phyloP scores from a whole-genome alignment of 2,888 invertebrate genomes.

The Alentia gelatinosa region DNA sequence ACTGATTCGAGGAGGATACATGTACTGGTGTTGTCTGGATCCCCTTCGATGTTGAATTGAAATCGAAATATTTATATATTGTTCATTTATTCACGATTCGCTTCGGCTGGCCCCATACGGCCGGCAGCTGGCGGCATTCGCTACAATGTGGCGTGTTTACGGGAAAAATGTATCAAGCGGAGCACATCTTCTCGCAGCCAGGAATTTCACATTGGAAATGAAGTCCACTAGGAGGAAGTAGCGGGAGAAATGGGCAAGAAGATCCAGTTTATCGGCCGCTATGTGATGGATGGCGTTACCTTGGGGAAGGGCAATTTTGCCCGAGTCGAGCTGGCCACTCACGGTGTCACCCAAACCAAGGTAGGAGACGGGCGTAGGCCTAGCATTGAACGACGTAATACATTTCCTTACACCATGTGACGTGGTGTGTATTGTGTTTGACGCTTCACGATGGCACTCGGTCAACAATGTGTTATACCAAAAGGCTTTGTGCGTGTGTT shows the following conservation, averaged over 20 bases:
- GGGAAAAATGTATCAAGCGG: slow-evolving; percentile 55
- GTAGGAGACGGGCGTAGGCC: slow-evolving; percentile 79
- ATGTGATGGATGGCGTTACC: slow-evolving; percentile 86
- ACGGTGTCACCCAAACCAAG: slow-evolving; percentile 86
- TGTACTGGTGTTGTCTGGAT: slow-evolving; percentile 50
- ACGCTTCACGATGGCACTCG: neutral
- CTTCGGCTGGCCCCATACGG: slow-evolving; percentile 38
- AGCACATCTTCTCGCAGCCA: slow-evolving; percentile 56
- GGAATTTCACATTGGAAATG: slow-evolving; percentile 59
- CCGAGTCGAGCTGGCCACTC: slow-evolving; percentile 87
- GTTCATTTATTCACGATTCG: slow-evolving; percentile 53
- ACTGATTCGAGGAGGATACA: slow-evolving; percentile 50
- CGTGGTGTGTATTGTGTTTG: slow-evolving; percentile 28
- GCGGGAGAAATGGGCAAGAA: slow-evolving; percentile 79
- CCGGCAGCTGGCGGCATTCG: slow-evolving; percentile 48
- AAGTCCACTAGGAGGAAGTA: slow-evolving; percentile 59
- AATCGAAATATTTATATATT: slow-evolving; percentile 54
- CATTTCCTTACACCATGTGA: neutral
- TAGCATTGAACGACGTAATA: slow-evolving; percentile 38
- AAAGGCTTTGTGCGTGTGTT: neutral
- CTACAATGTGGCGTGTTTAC: slow-evolving; percentile 54
- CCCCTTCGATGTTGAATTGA: slow-evolving; percentile 51
- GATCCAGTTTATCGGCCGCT: slow-evolving; percentile 84
- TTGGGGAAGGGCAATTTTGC: slow-evolving; percentile 90
- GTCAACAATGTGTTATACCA: neutral